Evolutionary conservation across 2,113 vertebrate species (phyloP).

Genomic region (Colossoma macropomum): DNA sequence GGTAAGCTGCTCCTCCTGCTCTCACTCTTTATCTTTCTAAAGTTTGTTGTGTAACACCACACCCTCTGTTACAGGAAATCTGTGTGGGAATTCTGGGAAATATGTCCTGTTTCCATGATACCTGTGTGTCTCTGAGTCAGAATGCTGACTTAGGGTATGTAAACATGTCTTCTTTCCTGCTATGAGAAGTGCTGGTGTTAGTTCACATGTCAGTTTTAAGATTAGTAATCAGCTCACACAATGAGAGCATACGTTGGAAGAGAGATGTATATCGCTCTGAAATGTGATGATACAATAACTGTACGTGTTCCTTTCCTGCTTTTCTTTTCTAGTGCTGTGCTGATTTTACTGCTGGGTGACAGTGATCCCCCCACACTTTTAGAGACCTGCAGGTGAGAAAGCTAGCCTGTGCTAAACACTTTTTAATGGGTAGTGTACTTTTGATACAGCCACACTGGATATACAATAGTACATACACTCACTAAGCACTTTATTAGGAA

Average conservation of each 20-base stretch:
- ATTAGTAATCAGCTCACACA: not conserved
- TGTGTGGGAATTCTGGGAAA: conserved; percentile 97
- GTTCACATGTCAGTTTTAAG: not conserved
- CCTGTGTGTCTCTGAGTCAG: conserved; percentile 87
- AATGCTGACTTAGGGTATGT: conserved; percentile 88
- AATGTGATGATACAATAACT: not conserved
- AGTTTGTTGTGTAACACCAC: not conserved
- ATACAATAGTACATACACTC: no score
- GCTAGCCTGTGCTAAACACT: not conserved
- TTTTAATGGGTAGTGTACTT: not conserved
- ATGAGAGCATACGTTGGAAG: not conserved
- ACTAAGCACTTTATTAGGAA: no score
- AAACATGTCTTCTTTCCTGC: not conserved
- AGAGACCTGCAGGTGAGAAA: conserved; percentile 91
- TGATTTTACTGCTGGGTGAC: conserved; percentile 89
- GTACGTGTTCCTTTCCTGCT: not conserved
- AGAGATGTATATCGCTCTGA: not conserved
- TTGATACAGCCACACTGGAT: not conserved
- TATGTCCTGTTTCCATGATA: conserved; percentile 93
- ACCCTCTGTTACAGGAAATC: conserved; percentile 84
- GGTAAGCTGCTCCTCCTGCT: not conserved
- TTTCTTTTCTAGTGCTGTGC: conserved; percentile 77
- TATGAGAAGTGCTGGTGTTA: not conserved
- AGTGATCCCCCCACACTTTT: conserved; percentile 92
- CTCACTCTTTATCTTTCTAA: not conserved